Percentiles rank a stretch among this genome's conserved stretches.
phyloP scores from a whole-genome alignment of 2,888 invertebrate species.

The Stenodema calcarata region DNA sequence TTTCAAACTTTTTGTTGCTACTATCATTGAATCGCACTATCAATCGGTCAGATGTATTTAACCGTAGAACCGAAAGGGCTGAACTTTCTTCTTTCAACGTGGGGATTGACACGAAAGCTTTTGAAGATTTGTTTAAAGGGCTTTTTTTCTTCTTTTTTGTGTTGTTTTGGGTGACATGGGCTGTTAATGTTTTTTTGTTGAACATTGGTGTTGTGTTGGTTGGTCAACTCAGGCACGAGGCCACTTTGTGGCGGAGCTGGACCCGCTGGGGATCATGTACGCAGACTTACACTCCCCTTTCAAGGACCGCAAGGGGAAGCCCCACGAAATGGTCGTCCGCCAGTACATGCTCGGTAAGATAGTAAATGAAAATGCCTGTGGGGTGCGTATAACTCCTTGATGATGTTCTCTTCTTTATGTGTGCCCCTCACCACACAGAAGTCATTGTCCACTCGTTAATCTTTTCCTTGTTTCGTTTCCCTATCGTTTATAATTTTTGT shows the following conservation, averaged over 20 bases:
- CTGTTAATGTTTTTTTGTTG: background rate
- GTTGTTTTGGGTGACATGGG: background rate
- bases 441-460: background rate
- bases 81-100: background rate
- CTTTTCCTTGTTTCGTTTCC: background rate
- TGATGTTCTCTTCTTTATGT: background rate
- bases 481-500: background rate
- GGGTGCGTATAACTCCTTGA: conserved; percentile 14
- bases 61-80: background rate
- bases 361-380: background rate
- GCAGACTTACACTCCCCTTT: conserved; percentile 68
- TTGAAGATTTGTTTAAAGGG: background rate
- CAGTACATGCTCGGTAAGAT: conserved; percentile 71
- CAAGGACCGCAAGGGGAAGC: conserved; percentile 65
- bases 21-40: too few species aligned
- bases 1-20: too few species aligned
- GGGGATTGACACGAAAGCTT: background rate
- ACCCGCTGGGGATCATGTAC: conserved; percentile 90
- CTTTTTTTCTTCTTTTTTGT: background rate
- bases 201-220: conserved; percentile 8
- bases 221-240: conserved; percentile 77
- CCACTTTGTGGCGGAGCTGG: conserved; percentile 90
- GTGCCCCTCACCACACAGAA: background rate
- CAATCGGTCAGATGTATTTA: background rate
- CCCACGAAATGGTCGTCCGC: conserved; percentile 69